Conservation (phyloP, 2,797 vertebrate species). For the Cygnus olor region DNA sequence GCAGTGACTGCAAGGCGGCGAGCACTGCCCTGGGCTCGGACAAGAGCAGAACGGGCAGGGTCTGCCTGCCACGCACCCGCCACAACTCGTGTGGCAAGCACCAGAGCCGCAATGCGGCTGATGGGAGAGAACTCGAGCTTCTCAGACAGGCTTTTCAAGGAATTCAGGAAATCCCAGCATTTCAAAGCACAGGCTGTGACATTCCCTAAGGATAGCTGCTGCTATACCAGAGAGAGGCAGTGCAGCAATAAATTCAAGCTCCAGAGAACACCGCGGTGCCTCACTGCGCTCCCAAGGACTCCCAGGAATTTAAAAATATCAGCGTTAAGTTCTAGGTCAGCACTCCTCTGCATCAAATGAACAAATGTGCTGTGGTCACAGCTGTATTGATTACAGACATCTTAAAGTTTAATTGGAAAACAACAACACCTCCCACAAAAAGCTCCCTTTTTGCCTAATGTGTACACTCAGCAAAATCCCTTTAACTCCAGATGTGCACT, state of each 20-base stretch:
- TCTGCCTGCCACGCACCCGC: too few relatives aligned
- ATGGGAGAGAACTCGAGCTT: not conserved
- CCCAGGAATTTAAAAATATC: not conserved
- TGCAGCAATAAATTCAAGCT: not conserved
- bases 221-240: not conserved
- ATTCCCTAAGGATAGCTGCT: not conserved
- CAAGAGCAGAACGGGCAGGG: too few relatives aligned
- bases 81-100: too few relatives aligned
- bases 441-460: not conserved
- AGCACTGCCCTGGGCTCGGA: too few relatives aligned
- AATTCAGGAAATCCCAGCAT: not conserved
- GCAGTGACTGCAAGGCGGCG: not conserved
- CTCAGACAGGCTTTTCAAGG: not conserved
- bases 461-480: not conserved
- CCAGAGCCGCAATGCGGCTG: not conserved
- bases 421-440: too few relatives aligned
- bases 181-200: not conserved
- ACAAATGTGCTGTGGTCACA: not conserved
- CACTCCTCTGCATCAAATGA: not conserved
- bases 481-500: not conserved
- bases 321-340: not conserved
- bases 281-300: not conserved
- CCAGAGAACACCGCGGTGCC: not conserved
- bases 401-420: not conserved
- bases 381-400: rapidly evolving